Conservation (phyloP, 2,797 vertebrate genomes). For the Acridotheres tristis region DNA sequence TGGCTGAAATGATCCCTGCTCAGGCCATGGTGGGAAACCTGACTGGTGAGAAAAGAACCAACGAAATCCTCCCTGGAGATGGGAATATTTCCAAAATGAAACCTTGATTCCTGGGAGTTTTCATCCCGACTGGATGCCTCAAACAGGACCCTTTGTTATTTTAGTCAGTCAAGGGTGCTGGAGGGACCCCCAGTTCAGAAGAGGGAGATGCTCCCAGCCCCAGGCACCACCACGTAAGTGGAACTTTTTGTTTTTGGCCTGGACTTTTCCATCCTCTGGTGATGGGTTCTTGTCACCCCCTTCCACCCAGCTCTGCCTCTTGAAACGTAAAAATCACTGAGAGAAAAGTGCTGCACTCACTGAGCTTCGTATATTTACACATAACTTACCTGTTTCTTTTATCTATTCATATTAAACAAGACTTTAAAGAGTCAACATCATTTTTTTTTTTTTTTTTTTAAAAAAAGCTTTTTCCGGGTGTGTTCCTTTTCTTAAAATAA, state of each 20-base stretch:
- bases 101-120: background rate
- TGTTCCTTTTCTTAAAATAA: background rate
- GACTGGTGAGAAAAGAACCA: background rate
- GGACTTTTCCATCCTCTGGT: slow-evolving; percentile 24
- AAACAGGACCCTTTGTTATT: slow-evolving; percentile 71
- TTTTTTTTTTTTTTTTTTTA: too few species aligned
- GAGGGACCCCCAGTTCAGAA: slow-evolving; percentile 46
- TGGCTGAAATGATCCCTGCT: background rate
- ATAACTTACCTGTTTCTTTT: background rate
- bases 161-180: slow-evolving; percentile 77
- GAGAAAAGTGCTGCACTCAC: rapidly evolving
- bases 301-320: background rate
- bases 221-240: slow-evolving; percentile 74
- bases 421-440: background rate
- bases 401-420: background rate
- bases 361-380: background rate
- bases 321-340: background rate
- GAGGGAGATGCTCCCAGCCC: slow-evolving; percentile 63
- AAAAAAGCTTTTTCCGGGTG: background rate
- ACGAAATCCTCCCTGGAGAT: background rate
- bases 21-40: background rate
- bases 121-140: background rate
- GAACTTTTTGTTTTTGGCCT: background rate
- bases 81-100: background rate
- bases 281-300: slow-evolving; percentile 10